Base-by-base conservation (phyloP, 2,797 vertebrate species). In the Chaetodon trifasciatus region DNA sequence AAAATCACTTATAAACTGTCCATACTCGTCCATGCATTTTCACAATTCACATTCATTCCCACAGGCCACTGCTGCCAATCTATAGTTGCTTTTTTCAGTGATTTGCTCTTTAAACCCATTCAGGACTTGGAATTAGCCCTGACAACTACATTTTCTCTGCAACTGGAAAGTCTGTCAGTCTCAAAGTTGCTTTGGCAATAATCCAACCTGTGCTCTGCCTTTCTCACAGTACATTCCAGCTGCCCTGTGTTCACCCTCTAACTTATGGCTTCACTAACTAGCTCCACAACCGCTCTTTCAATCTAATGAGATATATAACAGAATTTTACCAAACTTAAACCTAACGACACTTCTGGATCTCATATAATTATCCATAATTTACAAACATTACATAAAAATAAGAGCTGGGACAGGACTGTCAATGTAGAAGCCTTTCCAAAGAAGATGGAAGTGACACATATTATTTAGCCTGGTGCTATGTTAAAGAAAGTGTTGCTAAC, bases 101-200 rank as follows among this genome's bases (percentile, higher is more conserved):
- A 70, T 81, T 82, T 86, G 62, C 40, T 81, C 78, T 88, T 83
- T 70, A 84, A 82, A 86, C 63, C 37, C 52, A 70, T 77, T 84
- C 72, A 88, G 53, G 28, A 65, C 60, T 62, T 15, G 4, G 67
- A 83, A 42, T 78, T 60, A 81, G 65, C 66, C 71, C 63, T 24
- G 49, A 62, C 58, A 62, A 63, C 47, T 66, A 63, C 67, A 80
- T 74, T 76, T 28, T 83, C 69, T 70, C 58, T 24, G 66, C 21
- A 17, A 64, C 52, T 46, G 63, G 63, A 53, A 76, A 63, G 44
- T 83, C 76, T 85, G 82, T 86, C 87, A 84, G 47, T 91, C 81
- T 86, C 49, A 65, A 64, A 70, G 68, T 77, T 67, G 46, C 61
- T 69, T 53, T 89, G 84, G 84, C 74, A 85, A 69, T 10, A 61